A percentile compares a stretch with the other conserved stretches of the same genome.
These are phyloP conservation scores for Balanococcus diminutus DNA, from an alignment of 2,888 invertebrate species.

Conservation along the genomic window DNA sequence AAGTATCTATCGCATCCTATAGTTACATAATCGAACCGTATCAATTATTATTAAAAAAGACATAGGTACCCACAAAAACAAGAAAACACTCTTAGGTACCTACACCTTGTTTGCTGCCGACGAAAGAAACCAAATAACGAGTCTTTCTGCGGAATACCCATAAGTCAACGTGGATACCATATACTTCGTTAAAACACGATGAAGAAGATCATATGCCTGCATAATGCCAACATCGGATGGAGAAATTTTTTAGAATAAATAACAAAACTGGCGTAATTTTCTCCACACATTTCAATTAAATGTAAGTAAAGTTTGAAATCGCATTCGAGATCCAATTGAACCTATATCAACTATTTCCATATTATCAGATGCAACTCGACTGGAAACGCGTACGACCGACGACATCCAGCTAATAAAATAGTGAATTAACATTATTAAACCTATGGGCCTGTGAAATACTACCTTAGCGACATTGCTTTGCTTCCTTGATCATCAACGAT, in stretches of 20 bases:
- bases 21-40: not conserved
- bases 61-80: not conserved
- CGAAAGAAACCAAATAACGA: not conserved
- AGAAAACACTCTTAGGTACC: not conserved
- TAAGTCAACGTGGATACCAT: too few relatives aligned
- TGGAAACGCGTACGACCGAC: not conserved
- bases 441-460: not conserved
- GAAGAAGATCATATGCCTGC: not conserved
- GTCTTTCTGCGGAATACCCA: not conserved
- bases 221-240: not conserved
- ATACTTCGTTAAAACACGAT: not conserved
- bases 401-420: too few relatives aligned
- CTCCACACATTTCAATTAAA: not conserved
- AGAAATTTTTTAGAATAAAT: not conserved
- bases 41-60: not conserved
- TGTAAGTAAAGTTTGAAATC: not conserved
- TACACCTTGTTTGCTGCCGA: not conserved
- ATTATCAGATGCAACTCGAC: not conserved
- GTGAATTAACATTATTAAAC: not conserved
- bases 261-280: not conserved
- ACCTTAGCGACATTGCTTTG: not conserved
- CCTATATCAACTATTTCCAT: not conserved
- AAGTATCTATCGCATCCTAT: not conserved
- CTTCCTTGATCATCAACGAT: not conserved
- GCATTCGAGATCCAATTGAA: not conserved